Conservation (phyloP, 2,113 vertebrate species). For the Rhinoderma darwinii region DNA sequence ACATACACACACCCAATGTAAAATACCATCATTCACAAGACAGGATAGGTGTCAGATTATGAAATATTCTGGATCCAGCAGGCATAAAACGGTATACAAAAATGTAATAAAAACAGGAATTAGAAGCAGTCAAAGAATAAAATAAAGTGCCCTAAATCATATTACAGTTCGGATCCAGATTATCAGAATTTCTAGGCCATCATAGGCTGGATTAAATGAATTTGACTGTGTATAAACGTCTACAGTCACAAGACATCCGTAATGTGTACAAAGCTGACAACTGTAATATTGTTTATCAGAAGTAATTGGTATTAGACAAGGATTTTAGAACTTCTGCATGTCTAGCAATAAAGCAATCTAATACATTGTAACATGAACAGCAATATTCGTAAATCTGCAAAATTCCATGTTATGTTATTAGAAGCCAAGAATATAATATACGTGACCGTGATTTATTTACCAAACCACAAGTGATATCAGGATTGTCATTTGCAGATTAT, state of each 20-base stretch:
- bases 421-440: background rate
- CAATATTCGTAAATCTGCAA: background rate
- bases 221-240: background rate
- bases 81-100: no score
- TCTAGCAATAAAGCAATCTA: background rate
- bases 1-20: no score
- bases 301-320: background rate
- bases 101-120: no score
- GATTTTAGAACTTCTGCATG: background rate
- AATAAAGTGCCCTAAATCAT: no score
- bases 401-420: background rate
- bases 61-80: no score
- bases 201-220: no score
- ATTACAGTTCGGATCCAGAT: no score
- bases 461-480: background rate
- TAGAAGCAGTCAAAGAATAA: no score
- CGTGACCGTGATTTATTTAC: background rate
- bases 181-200: no score
- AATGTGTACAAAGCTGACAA: background rate
- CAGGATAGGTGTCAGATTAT: no score
- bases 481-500: background rate
- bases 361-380: background rate
- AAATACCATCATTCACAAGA: no score
- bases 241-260: background rate
- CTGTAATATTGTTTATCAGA: no score